Evolutionary conservation across 2,113 vertebrate species (phyloP).

Genomic region (Mola mola): DNA sequence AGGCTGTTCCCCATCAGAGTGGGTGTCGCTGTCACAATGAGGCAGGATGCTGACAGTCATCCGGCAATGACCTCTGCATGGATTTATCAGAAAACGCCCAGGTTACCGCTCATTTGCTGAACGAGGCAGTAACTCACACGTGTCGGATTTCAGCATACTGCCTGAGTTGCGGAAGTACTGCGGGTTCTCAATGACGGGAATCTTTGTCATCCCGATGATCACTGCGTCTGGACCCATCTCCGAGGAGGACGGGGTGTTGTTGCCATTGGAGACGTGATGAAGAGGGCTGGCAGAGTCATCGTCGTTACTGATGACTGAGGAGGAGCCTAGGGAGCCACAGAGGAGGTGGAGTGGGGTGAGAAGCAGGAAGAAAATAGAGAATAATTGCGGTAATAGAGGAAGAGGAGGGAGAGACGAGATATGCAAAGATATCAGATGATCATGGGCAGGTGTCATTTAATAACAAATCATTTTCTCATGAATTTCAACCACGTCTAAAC

Average conservation of each 20-base stretch:
- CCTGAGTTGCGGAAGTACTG: slow-evolving; percentile 98
- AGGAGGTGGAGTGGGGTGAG: slow-evolving; percentile 38
- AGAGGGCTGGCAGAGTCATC: slow-evolving; percentile 98
- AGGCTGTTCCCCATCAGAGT: slow-evolving; percentile 13
- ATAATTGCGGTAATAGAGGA: slow-evolving; percentile 7
- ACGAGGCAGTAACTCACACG: slow-evolving; percentile 88
- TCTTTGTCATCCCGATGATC: slow-evolving; percentile 99
- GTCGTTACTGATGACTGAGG: slow-evolving; percentile 98
- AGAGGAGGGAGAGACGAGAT: slow-evolving; percentile 5
- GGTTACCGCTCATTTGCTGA: slow-evolving; percentile 46
- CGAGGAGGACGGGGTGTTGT: slow-evolving; percentile 96
- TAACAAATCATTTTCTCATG: too few species aligned
- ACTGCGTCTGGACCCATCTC: slow-evolving; percentile 96
- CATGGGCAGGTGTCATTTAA: too few species aligned
- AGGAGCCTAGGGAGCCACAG: slow-evolving; percentile 85
- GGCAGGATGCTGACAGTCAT: slow-evolving; percentile 55
- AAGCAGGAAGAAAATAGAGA: not conserved
- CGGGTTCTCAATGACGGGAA: slow-evolving; percentile 98
- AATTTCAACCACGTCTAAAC: too few species aligned
- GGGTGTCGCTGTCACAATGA: slow-evolving; percentile 44
- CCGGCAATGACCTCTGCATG: slow-evolving; percentile 53
- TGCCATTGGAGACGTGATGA: slow-evolving; percentile 98
- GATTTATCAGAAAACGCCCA: slow-evolving; percentile 72
- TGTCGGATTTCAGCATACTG: slow-evolving; percentile 95
- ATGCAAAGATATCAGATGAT: too few species aligned